Percentiles rank a stretch among this genome's conserved stretches.
Conservation (phyloP, 2,113 vertebrate species). For the Gambusia holbrooki region DNA sequence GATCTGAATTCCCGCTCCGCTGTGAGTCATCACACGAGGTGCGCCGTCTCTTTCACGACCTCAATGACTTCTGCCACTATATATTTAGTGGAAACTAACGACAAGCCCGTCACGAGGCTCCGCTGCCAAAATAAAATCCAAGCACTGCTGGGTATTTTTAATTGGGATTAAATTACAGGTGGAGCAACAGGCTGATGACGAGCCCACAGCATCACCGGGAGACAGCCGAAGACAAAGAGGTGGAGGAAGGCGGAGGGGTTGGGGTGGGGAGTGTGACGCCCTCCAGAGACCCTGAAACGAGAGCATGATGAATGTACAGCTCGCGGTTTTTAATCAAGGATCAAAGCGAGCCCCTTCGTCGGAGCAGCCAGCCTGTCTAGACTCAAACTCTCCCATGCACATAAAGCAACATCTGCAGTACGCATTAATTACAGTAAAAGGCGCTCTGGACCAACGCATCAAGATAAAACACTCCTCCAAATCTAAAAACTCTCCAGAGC, state of each 20-base stretch:
- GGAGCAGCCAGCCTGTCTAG: slow-evolving; percentile 84
- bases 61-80: slow-evolving; percentile 44
- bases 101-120: slow-evolving; percentile 49
- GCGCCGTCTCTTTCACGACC: slow-evolving; percentile 25
- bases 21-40: slow-evolving; percentile 41
- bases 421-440: slow-evolving; percentile 81
- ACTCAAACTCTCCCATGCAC: slow-evolving; percentile 79
- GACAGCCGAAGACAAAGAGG: slow-evolving; percentile 21
- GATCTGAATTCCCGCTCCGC: slow-evolving; percentile 2
- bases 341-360: slow-evolving; percentile 80
- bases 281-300: slow-evolving; percentile 66
- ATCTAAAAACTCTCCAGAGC: slow-evolving; percentile 2
- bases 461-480: slow-evolving; percentile 6
- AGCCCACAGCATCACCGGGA: slow-evolving; percentile 3
- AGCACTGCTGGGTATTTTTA: slow-evolving; percentile 62
- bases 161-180: slow-evolving; percentile 60
- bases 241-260: slow-evolving; percentile 27
- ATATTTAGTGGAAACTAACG: slow-evolving; percentile 66
- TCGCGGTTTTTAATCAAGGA: slow-evolving; percentile 83
- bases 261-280: slow-evolving; percentile 26
- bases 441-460: slow-evolving; percentile 60
- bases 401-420: slow-evolving; percentile 84
- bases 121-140: slow-evolving; percentile 45
- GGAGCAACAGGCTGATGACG: slow-evolving; percentile 15
- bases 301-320: slow-evolving; percentile 79